Percentiles rank a stretch among this genome's conserved stretches.
These are phyloP conservation scores for Aricia artaxerxes DNA, from an alignment of 2,888 invertebrate species.

Conservation along the genomic window DNA sequence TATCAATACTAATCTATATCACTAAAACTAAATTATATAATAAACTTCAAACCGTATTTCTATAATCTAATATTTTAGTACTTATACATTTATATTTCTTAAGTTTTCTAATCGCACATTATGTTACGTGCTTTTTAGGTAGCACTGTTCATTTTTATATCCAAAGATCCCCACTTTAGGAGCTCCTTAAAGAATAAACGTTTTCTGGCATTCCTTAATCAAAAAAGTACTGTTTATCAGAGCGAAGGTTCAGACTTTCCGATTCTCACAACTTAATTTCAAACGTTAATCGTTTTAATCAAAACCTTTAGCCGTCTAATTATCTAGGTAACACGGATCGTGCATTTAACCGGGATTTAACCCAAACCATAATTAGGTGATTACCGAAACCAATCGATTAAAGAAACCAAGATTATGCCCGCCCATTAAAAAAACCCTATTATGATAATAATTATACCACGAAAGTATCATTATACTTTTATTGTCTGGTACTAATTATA, in stretches of 20 bases:
- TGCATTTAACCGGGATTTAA: constrained; percentile 75
- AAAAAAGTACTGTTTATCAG: neutral
- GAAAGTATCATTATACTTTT: constrained; percentile 80
- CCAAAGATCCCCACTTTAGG: no score
- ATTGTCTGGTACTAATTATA: constrained; percentile 81
- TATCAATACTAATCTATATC: no score
- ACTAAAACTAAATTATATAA: no score
- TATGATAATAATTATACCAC: constrained; percentile 80
- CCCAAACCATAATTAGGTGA: constrained; percentile 77
- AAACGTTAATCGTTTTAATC: constrained; percentile 22
- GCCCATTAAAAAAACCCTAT: constrained; percentile 76
- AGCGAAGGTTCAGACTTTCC: neutral
- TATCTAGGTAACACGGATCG: constrained; percentile 48
- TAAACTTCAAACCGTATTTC: no score
- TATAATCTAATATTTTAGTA: no score
- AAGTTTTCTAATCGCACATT: no score
- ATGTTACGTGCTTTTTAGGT: no score
- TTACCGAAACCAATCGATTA: constrained; percentile 81
- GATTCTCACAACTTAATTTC: constrained; percentile 3
- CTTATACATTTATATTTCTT: no score
- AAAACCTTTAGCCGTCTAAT: constrained; percentile 50
- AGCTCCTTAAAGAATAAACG: neutral
- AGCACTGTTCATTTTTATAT: no score
- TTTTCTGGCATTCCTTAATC: neutral
- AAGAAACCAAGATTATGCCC: constrained; percentile 76